Base-by-base conservation (phyloP, 1,140 invertebrate species). In the Pachypeltis micranthus region DNA sequence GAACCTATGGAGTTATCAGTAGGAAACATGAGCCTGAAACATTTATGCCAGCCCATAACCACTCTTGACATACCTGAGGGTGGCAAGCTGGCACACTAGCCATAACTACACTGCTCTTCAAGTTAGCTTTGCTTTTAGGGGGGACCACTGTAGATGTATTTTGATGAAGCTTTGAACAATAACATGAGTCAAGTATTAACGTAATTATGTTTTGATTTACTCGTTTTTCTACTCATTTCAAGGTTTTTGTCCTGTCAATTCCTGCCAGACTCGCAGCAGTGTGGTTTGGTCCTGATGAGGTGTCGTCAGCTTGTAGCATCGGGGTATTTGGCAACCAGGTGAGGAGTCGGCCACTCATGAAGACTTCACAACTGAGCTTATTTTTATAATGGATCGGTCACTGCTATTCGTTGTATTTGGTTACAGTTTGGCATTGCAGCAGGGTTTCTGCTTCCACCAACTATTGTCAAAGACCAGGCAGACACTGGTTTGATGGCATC, bases 281-380 rank as follows among this genome's bases (percentile, higher is more conserved):
- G 7, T 99, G 96, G 96, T 99, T 99, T 74, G 93, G 93, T 7
- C 85, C 90, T 1, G 82, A 90, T 70, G 90, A 98, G 79, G 93
- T 98, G 0, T 96, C 93, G 3, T 94, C 91, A 1, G 96, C 96
- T 1, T 97, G 94, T 76, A 93, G 94, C 70, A 87, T 97, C 65
- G 96, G 96, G 10, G 96, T 98, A 0, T 98, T 99, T 77, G 96
- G 96, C 23, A 99, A 98, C 78, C 96, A 98, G 85, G 93, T 98
- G 73, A 16, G 31, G 16, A 39, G 31, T 39, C 31, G 7, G 31
- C 16, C 7, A 10, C 16, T 39, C 16, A 39, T 39, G 31, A 39
- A 16, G 16, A 10, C 16, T 39, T 39, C 16, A 10, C 31, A 39
- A 39, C 31, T 16, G 16, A 39, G 31, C 16, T 39, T 39, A 10